Evolutionary conservation across 2,797 vertebrate genomes (phyloP).

Genomic region (Enteromius fasciolatus): DNA sequence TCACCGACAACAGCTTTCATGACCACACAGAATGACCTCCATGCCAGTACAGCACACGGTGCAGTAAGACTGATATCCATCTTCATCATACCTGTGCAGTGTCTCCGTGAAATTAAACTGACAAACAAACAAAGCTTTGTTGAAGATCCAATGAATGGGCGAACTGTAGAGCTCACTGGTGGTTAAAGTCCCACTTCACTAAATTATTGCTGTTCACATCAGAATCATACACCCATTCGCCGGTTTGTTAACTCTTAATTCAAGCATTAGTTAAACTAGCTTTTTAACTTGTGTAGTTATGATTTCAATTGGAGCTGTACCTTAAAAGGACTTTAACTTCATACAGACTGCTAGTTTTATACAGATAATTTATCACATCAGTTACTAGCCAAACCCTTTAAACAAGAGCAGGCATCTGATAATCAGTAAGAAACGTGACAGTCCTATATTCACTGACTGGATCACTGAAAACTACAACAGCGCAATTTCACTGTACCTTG

Average conservation of each 20-base stretch:
- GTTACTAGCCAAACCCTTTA: neutral
- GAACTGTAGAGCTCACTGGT: too few species aligned
- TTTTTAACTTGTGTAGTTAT: neutral
- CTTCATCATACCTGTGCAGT: slow-evolving; percentile 75
- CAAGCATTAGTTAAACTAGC: neutral
- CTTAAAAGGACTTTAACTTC: neutral
- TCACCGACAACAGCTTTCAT: slow-evolving; percentile 77
- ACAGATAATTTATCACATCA: neutral
- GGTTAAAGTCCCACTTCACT: neutral
- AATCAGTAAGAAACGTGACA: neutral
- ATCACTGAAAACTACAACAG: neutral
- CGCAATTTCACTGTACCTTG: slow-evolving; percentile 65
- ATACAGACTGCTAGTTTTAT: neutral
- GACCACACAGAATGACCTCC: slow-evolving; percentile 79
- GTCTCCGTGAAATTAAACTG: slow-evolving; percentile 78
- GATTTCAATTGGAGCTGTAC: too few species aligned
- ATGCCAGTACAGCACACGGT: slow-evolving; percentile 80
- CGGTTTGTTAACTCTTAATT: neutral
- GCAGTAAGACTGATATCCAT: slow-evolving; percentile 83
- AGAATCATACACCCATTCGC: neutral
- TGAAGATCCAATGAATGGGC: neutral
- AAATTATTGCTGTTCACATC: neutral
- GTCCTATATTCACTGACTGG: neutral
- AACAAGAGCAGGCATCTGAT: neutral
- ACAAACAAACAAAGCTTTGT: slow-evolving; percentile 12